A percentile compares a stretch with the other conserved stretches of the same genome.
These are phyloP conservation scores for Ceyx cyanopectus DNA, from an alignment of 2,113 vertebrate species.

Conservation along the genomic window DNA sequence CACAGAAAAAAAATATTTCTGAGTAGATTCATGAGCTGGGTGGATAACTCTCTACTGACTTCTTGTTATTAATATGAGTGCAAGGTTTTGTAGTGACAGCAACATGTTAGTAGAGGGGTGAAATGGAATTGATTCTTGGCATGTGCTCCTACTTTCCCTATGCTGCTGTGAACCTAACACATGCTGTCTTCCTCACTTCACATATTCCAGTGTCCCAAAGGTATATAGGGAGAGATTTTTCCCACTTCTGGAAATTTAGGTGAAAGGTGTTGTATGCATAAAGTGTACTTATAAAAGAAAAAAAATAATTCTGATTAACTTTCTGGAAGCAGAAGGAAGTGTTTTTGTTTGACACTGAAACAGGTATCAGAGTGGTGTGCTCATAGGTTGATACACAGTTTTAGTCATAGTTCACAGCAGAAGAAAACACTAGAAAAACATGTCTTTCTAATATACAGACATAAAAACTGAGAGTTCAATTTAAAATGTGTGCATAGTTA, in stretches of 20 bases:
- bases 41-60: background rate
- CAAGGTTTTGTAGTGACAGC: background rate
- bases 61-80: background rate
- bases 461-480: background rate
- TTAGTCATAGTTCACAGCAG: background rate
- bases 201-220: background rate
- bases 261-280: background rate
- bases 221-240: background rate
- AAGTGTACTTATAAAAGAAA: background rate
- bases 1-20: background rate
- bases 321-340: background rate
- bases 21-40: background rate
- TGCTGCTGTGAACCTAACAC: background rate
- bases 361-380: background rate
- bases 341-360: background rate
- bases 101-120: background rate
- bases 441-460: background rate
- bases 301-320: background rate
- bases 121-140: slow-evolving; percentile 7
- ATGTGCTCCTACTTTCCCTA: background rate
- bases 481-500: background rate
- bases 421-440: background rate
- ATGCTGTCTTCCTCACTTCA: background rate
- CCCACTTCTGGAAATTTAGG: background rate
- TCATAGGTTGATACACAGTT: background rate